Conservation (phyloP, 1,140 invertebrate genomes). For the Agrypnia vestita region DNA sequence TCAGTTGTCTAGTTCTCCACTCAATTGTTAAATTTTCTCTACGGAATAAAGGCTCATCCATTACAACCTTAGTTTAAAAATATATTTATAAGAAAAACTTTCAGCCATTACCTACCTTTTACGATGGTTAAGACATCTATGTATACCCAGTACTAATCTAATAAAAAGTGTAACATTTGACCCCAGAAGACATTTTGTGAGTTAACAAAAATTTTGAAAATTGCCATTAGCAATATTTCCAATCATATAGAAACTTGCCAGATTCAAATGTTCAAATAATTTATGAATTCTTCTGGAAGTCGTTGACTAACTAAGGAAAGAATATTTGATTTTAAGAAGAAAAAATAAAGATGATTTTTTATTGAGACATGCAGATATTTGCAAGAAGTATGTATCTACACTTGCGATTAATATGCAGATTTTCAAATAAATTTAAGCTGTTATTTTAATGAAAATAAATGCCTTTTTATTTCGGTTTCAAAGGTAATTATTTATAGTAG, state of each 20-base stretch:
- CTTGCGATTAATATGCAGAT: background rate
- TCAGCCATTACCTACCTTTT: slow-evolving; percentile 48
- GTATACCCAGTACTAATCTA: slow-evolving; percentile 42
- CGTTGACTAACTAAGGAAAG: slow-evolving; percentile 14
- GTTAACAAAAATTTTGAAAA: slow-evolving; percentile 13
- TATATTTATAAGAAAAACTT: slow-evolving; percentile 14
- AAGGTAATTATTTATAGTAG: background rate
- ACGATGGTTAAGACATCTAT: slow-evolving; percentile 41
- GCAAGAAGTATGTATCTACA: background rate
- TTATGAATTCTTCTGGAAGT: slow-evolving; percentile 24
- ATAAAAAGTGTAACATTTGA: background rate
- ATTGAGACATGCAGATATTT: slow-evolving; percentile 12
- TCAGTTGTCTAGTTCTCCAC: slow-evolving; percentile 2
- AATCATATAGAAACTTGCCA: background rate
- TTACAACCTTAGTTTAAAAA: slow-evolving; percentile 8
- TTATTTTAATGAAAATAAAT: slow-evolving; percentile 1
- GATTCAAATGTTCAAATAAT: background rate
- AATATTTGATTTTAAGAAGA: slow-evolving; percentile 6
- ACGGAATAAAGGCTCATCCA: background rate
- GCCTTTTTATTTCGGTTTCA: slow-evolving; percentile 2
- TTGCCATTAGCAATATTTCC: background rate
- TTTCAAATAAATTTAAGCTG: background rate
- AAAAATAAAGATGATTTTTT: background rate
- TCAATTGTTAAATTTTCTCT: background rate
- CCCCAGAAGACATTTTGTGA: slow-evolving; percentile 37